A percentile compares a stretch with the other conserved stretches of the same genome.
Conservation (phyloP, 2,113 vertebrate species). For the Anthoscopus minutus region DNA sequence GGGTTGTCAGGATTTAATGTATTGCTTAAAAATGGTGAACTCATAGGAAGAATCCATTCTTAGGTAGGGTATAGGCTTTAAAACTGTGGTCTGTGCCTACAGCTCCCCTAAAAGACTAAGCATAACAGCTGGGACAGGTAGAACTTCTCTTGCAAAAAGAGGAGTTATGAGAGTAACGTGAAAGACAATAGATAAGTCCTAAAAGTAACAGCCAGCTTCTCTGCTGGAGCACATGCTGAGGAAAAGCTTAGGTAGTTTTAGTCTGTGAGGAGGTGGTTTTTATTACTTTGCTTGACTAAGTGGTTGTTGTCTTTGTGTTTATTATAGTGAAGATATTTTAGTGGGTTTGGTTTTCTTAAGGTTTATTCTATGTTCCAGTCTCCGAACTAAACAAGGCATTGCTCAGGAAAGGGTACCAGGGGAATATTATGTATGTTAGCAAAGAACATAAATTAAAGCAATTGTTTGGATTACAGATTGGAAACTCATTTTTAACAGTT, state of each 20-base stretch:
- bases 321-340: neutral
- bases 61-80: neutral
- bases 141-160: neutral
- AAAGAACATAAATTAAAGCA: neutral
- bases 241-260: neutral
- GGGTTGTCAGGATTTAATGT: neutral
- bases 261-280: neutral
- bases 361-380: rapidly evolving
- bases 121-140: neutral
- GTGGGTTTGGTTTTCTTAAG: neutral
- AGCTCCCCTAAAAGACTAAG: neutral
- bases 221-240: neutral
- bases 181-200: neutral
- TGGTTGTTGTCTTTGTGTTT: neutral
- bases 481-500: neutral
- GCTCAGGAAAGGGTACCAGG: neutral
- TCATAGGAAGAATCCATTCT: neutral
- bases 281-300: neutral
- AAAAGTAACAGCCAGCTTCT: neutral
- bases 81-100: neutral
- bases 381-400: neutral
- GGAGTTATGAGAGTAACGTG: neutral
- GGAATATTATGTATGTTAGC: neutral
- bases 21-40: neutral
- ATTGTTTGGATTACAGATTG: neutral